Percentiles rank a stretch among this genome's conserved stretches.
These are phyloP conservation scores for Tringa solitaria DNA, from an alignment of 2,113 vertebrate species.

Conservation along the genomic window DNA sequence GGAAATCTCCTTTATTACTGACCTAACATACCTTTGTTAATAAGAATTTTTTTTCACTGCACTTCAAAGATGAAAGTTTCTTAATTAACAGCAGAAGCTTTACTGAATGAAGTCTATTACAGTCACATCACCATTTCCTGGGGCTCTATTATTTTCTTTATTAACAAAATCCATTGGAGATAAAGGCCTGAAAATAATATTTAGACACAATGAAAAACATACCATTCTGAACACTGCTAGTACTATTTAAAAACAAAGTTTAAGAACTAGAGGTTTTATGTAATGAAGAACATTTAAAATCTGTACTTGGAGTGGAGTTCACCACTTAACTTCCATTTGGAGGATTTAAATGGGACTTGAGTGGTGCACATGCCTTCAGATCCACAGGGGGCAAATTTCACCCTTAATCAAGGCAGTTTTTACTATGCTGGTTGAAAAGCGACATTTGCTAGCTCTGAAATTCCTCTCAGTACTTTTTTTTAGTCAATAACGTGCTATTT, in stretches of 20 bases:
- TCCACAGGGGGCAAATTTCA: neutral
- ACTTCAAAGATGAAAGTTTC: slow-evolving; percentile 76
- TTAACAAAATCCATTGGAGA: slow-evolving; percentile 66
- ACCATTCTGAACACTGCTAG: neutral
- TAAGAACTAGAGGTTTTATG: slow-evolving; percentile 42
- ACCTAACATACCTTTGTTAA: slow-evolving; percentile 69
- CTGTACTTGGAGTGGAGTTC: neutral
- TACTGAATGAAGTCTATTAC: slow-evolving; percentile 70
- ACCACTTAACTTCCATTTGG: slow-evolving; percentile 26
- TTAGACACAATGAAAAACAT: slow-evolving; percentile 50
- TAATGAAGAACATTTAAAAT: slow-evolving; percentile 54
- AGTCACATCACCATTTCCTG: slow-evolving; percentile 63
- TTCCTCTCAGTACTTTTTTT: neutral
- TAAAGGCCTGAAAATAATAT: slow-evolving; percentile 55
- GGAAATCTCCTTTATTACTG: slow-evolving; percentile 70
- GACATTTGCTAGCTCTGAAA: neutral
- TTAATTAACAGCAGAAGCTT: slow-evolving; percentile 78
- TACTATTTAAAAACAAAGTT: slow-evolving; percentile 52
- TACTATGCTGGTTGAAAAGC: neutral
- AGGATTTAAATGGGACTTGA: neutral
- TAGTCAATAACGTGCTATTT: neutral
- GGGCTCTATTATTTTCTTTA: slow-evolving; percentile 67
- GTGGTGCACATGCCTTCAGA: neutral
- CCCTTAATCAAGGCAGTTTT: slow-evolving; percentile 1
- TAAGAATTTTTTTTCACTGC: slow-evolving; percentile 49